Conservation (phyloP, 2,888 invertebrate genomes). For the Dolichomitus sp. region DNA sequence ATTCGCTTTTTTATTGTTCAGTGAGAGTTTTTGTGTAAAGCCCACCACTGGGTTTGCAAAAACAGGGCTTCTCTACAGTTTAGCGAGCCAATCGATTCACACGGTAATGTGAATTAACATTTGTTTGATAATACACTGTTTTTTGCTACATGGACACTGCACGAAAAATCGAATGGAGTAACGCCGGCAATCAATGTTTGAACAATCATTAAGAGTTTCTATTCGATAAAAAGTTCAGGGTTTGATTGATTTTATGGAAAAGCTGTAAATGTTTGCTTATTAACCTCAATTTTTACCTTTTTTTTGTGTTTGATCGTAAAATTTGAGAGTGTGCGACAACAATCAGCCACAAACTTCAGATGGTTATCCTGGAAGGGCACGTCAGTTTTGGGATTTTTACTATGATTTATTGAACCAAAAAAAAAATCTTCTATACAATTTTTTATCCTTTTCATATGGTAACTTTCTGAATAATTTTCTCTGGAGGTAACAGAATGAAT, state of each 20-base stretch:
- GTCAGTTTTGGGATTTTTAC: too few species aligned
- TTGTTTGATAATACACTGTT: not conserved
- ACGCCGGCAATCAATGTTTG: not conserved
- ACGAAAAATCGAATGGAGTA: not conserved
- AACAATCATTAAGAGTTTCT: not conserved
- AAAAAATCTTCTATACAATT: too few species aligned
- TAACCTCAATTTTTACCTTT: too few species aligned
- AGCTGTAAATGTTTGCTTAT: not conserved
- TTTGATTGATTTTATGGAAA: not conserved
- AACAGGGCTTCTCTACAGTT: not conserved
- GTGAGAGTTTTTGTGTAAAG: slow-evolving; percentile 4
- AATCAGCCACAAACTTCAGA: too few species aligned
- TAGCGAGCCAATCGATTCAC: not conserved
- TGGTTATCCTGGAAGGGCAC: too few species aligned
- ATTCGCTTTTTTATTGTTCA: slow-evolving; percentile 27
- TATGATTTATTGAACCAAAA: too few species aligned
- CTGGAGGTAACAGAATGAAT: too few species aligned
- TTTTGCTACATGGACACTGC: not conserved
- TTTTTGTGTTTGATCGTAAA: too few species aligned
- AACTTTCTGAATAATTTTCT: too few species aligned
- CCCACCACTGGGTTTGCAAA: not conserved
- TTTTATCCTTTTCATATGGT: too few species aligned
- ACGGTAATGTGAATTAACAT: not conserved
- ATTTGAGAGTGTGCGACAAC: too few species aligned
- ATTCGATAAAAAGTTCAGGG: not conserved